Evolutionary conservation across 2,113 vertebrate genomes (phyloP).

Genomic region (Pterocles gutturalis): DNA sequence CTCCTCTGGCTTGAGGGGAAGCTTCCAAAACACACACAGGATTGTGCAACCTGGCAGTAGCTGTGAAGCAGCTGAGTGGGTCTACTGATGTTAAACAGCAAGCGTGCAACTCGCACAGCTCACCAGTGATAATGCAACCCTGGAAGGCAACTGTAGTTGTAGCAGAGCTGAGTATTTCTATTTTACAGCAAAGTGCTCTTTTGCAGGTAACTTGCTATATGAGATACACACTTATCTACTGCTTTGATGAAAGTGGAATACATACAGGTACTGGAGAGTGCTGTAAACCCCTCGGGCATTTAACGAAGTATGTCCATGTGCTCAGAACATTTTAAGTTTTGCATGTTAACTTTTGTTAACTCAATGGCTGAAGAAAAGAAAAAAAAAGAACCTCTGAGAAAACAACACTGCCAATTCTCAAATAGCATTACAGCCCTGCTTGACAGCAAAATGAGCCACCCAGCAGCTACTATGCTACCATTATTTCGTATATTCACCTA

Average conservation of each 20-base stretch:
- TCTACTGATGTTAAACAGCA: background rate
- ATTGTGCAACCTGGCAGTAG: background rate
- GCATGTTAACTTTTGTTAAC: background rate
- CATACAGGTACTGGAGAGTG: background rate
- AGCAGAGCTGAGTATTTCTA: background rate
- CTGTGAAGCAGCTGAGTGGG: background rate
- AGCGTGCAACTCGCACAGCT: background rate
- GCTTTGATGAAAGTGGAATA: background rate
- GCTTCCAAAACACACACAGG: background rate
- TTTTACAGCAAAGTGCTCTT: background rate
- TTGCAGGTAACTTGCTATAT: background rate
- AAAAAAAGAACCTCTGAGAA: background rate
- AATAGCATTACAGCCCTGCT: background rate
- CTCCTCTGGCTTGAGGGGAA: fast-evolving
- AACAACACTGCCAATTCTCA: background rate
- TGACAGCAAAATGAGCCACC: background rate
- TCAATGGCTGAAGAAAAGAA: background rate
- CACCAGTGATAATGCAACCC: background rate
- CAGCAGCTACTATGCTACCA: background rate
- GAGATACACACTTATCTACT: background rate
- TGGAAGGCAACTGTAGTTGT: background rate
- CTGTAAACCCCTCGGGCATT: background rate
- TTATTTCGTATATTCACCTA: background rate
- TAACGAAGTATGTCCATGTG: background rate
- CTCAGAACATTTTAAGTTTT: background rate